phyloP scores from a whole-genome alignment of 2,113 vertebrate species.

The Forbesichthys papilliferus region DNA sequence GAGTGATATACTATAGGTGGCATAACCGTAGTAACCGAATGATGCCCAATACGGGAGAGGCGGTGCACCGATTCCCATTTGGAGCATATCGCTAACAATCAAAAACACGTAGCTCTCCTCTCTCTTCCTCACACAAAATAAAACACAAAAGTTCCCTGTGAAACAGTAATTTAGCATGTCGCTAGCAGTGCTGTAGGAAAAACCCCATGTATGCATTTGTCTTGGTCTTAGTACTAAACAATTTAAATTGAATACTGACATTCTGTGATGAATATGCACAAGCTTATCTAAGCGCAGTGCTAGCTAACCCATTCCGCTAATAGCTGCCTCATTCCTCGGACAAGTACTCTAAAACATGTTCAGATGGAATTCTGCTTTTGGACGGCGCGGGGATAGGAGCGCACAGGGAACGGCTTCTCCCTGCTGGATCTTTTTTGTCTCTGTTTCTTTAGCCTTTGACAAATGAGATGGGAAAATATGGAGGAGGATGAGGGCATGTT shows the following conservation, averaged over 20 bases:
- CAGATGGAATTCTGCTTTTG: conserved; percentile 62
- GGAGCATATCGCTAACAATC: too few species aligned
- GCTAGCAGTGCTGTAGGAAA: not conserved
- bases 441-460: conserved; percentile 75
- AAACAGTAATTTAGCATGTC: too few species aligned
- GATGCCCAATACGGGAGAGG: too few species aligned
- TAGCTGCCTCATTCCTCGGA: conserved; percentile 37
- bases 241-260: not conserved
- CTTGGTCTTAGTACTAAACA: not conserved
- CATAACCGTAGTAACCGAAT: not conserved
- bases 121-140: too few species aligned
- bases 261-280: conserved; percentile 7
- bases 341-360: conserved; percentile 70
- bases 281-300: conserved; percentile 26
- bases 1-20: not conserved
- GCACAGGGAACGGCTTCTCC: conserved; percentile 41
- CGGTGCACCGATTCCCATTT: too few species aligned
- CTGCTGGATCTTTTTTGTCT: conserved; percentile 54
- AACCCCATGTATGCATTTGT: conserved; percentile 46
- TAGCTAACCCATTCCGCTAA: conserved; percentile 1
- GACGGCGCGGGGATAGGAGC: conserved; percentile 27
- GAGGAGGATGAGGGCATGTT: conserved; percentile 63
- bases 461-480: conserved; percentile 62
- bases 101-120: too few species aligned
- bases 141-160: too few species aligned